These are phyloP conservation scores for Gastrophryne carolinensis DNA, from an alignment of 2,797 vertebrate genomes.

Conservation along the genomic window DNA sequence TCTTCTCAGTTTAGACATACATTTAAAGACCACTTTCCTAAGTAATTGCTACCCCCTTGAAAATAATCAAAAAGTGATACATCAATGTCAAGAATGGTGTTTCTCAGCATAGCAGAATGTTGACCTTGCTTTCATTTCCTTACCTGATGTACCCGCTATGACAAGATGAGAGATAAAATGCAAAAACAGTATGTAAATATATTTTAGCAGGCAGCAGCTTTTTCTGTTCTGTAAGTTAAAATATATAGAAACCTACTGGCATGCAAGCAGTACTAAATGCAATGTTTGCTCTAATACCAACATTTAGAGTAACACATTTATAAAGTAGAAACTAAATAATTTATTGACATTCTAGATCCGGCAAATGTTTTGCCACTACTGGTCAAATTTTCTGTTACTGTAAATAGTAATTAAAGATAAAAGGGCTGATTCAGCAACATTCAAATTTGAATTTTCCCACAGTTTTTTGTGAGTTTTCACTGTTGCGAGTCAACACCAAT, in stretches of 20 bases:
- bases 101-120: slow-evolving; percentile 27
- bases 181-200: slow-evolving; percentile 50
- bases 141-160: slow-evolving; percentile 44
- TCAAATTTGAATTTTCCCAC: too few relatives aligned
- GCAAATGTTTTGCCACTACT: too few relatives aligned
- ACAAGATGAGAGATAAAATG: slow-evolving; percentile 45
- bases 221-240: slow-evolving; percentile 17
- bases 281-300: too few relatives aligned
- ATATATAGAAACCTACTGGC: not conserved
- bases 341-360: too few relatives aligned
- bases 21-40: slow-evolving; percentile 49
- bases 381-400: too few relatives aligned
- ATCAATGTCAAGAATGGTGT: slow-evolving; percentile 49
- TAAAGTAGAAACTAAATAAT: too few relatives aligned
- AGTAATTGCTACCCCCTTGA: slow-evolving; percentile 52
- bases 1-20: slow-evolving; percentile 43
- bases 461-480: too few relatives aligned
- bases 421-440: too few relatives aligned
- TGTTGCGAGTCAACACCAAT: too few relatives aligned
- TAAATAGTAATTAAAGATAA: too few relatives aligned
- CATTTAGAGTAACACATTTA: too few relatives aligned
- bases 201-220: slow-evolving; percentile 9
- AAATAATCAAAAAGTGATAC: slow-evolving; percentile 54
- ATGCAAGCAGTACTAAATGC: not conserved
- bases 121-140: slow-evolving; percentile 49